Base-by-base conservation (phyloP, 1,140 invertebrate species). In the Liolophura sinensis region DNA sequence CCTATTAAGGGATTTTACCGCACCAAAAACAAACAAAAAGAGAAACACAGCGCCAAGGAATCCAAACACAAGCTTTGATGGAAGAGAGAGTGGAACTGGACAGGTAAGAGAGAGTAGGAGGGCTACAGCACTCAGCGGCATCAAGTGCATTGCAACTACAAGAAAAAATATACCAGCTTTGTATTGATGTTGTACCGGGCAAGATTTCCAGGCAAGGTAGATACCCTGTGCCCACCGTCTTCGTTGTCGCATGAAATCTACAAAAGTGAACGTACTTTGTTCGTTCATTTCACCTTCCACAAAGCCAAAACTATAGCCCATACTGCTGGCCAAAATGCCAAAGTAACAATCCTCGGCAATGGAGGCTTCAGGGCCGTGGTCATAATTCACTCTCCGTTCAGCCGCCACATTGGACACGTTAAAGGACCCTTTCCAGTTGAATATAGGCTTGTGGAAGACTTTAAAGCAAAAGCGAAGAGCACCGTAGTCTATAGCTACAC, bases 141-240 rank as follows among this genome's bases (percentile, higher is more conserved):
- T 87, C 0, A 96, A 97, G 1, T 95, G 90, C 96, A 96, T 98
- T 0, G 95, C 95, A 74, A 97, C 97, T 78, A 96, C 92, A 3
- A 94, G 94, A 69, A 96, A 90, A 20, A 88, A 91, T 57, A 98
- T 81, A 49, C 96, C 88, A 16, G 95, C 76, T 84, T 96, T 96
- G 76, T 92, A 89, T 67, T 87, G 87, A 16, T 92, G 74, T 18
- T 93, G 93, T 81, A 98, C 94, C 63, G 88, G 86, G 77, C 91
- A 91, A 52, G 93, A 94, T 85, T 97, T 94, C n/a, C 96, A 94
- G 1, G 97, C 95, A 61, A 97, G 87, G 40, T 94, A 89, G 68
- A 98, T 97, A 76, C 96, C 96, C 86, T 97, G 93, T 55, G 98
- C 87, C 96, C 96, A 98, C 50, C 96, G 88, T 82, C 97, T 97